Evolutionary conservation across 2,797 vertebrate species (phyloP), one percentile per base, ranked within the genome.

Genomic region (Anolis apletophallus): DNA sequence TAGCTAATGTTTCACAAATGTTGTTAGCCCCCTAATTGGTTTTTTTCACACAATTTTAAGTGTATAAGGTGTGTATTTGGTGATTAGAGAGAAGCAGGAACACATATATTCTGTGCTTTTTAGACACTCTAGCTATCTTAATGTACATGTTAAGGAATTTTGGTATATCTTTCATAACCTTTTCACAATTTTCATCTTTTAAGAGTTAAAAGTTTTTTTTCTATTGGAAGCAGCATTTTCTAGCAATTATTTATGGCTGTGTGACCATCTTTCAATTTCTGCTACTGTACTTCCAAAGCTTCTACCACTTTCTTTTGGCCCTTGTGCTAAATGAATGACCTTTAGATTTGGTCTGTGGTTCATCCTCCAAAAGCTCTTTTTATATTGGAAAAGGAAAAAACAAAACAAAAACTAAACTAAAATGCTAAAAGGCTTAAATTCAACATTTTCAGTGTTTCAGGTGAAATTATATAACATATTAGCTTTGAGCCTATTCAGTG

Each of bases 381-480:
- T 92, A 85, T 88, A 36, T 14, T 29, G 0, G 88, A 93, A 74
- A 74, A 72, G 46, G 80, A 91, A 88, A 12, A 89, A 89, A 52
- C 87, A 92, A 84, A 90, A 92, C 14, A 71, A 72, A 89, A 89
- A 52, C 87, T 91, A 84, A 90, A 92, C 14, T 73, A 72, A 94
- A 92, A 90, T 93, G 74, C 92, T 85, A 64, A 91, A 73, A 93
- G 93, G n/a, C 84, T 92, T 91, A 94, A 88, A 94, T 95, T 91
- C 82, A 92, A 68, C 88, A 88, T 91, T 86, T 85, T 92, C 2
- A 85, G 75, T 87, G 85, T 90, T 77, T 64, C 85, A 85, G 83
- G 1, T 90, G 92, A 87, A 93, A 93, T 90, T n/a, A 87, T 83
- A 1, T 88, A 57, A 89, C 93, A 32, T 71, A 82, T 26, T 95